Base-by-base conservation (phyloP, 2,113 vertebrate genomes). In the Lasiurus cinereus region DNA sequence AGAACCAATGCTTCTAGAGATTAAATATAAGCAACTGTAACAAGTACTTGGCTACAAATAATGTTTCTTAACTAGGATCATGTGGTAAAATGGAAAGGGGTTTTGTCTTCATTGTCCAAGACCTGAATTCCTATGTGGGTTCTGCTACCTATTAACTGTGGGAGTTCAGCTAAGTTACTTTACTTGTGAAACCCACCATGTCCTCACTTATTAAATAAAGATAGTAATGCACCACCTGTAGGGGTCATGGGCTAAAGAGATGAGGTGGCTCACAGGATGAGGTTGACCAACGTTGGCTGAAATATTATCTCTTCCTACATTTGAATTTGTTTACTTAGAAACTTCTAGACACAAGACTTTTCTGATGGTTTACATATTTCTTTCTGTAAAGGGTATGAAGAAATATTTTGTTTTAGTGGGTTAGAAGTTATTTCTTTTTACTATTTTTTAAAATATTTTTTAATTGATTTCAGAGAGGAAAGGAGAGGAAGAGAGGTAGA, bases 281-380 rank as follows among this genome's bases (percentile, higher is more conserved):
- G 31, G n/a, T 0, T 83, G 16, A 84, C 19, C 16, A 21, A 15
- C 36, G 27, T 29, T 74, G 22, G 1, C 27, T 48, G n/a, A 88
- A 96, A 62, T 76, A 27, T 29, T 89, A 36, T 83, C 1, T 66
- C 50, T 90, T 50, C 36, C 50, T 27, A 13, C 2, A 48, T 74
- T 74, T 95, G 46, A 29, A 46, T 91, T 67, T 93, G 8, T 87
- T 39, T 82, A 74, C 48, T 64, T 70, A 83, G 79, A 95, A 86
- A 18, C 8, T 21, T 91, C 48, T 59, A 67, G 43, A 54, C 10
- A 90, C 1, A 64, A 86, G 21, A 36, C 31, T 70, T n/a, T 80
- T 69, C 24, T 33, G 72, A 78, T 8, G 87, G 31, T 90, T 52
- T 69, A 27, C 0, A 0, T n/a, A 94, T 18, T 78, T 70, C 62